Conservation (phyloP, 1,140 invertebrate species). For the Apis florea region DNA sequence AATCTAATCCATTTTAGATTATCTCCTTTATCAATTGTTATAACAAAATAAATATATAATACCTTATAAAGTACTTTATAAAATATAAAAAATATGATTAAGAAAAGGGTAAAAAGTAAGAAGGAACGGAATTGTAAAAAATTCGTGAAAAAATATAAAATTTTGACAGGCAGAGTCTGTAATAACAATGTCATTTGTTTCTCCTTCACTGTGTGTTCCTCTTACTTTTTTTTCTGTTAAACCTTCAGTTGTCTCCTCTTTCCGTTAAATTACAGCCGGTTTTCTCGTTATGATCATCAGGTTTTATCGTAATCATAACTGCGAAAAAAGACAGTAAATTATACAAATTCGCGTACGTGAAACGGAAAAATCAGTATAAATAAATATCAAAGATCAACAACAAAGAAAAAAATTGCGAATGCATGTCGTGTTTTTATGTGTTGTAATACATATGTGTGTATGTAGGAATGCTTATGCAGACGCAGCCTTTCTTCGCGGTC, state of each 20-base stretch:
- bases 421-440: constrained; percentile 7
- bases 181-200: background rate
- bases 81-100: no score
- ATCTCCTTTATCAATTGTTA: no score
- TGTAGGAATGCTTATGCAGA: constrained; percentile 19
- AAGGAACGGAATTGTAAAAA: background rate
- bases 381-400: background rate
- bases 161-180: background rate
- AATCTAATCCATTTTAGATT: no score
- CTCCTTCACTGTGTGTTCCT: accelerated
- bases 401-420: background rate
- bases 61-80: no score
- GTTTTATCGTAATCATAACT: background rate
- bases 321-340: background rate
- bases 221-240: background rate
- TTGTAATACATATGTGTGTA: background rate
- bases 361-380: background rate
- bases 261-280: background rate
- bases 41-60: no score
- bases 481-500: constrained; percentile 31
- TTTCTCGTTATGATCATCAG: background rate
- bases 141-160: background rate
- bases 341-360: background rate
- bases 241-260: background rate
- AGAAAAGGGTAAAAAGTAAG: no score